Conservation (phyloP, 2,113 vertebrate species). For the Machaerirhynchus nigripectus region DNA sequence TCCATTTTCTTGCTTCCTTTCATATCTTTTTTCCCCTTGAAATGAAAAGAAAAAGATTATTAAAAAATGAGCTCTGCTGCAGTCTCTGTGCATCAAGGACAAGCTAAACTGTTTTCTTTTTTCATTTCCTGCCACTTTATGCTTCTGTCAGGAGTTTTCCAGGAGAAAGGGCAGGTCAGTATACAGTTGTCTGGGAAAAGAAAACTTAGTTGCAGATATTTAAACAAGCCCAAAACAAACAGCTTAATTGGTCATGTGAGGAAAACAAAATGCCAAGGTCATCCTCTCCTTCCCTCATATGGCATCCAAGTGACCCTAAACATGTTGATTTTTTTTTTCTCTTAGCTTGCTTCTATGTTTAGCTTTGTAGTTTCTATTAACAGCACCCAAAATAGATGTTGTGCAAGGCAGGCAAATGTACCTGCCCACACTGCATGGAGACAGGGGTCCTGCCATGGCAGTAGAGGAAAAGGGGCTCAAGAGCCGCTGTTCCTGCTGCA, state of each 20-base stretch:
- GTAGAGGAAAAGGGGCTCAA: background rate
- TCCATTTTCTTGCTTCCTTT: background rate
- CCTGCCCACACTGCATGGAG: background rate
- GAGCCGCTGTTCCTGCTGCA: background rate
- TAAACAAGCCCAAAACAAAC: constrained; percentile 13
- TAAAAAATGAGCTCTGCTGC: background rate
- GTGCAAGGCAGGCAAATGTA: background rate
- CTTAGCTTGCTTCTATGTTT: background rate
- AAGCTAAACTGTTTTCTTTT: constrained; percentile 28
- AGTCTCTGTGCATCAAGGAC: background rate
- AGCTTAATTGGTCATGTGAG: background rate
- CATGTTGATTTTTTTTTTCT: background rate
- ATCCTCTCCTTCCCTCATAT: background rate
- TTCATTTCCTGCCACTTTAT: constrained; percentile 21
- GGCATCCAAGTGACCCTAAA: background rate
- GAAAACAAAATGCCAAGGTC: constrained; percentile 1
- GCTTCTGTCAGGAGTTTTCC: background rate
- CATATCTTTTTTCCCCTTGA: background rate
- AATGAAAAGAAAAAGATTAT: background rate
- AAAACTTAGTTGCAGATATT: background rate
- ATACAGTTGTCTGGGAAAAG: constrained; percentile 21
- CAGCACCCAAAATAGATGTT: background rate
- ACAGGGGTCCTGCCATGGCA: background rate
- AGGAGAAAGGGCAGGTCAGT: background rate
- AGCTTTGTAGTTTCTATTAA: background rate